Conservation (phyloP, 2,113 vertebrate genomes). For the Tinamus guttatus region DNA sequence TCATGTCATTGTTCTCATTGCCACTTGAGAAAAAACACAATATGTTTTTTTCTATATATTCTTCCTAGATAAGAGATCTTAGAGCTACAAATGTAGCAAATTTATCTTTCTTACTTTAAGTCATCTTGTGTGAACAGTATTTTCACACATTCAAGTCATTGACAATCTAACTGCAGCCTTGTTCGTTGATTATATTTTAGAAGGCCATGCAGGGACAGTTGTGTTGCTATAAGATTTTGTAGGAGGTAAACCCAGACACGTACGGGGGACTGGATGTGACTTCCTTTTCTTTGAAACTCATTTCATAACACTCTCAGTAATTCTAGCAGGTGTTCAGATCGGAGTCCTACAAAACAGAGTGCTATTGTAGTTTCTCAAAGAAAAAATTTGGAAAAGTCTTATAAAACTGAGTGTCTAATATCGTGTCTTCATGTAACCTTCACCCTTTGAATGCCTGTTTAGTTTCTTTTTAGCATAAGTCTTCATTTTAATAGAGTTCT, state of each 20-base stretch:
- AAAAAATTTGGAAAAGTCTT: neutral
- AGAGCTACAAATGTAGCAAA: neutral
- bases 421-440: neutral
- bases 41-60: neutral
- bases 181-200: neutral
- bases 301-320: neutral
- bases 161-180: neutral
- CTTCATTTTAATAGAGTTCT: neutral
- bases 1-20: neutral
- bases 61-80: neutral
- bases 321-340: rapidly evolving
- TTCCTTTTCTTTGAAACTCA: neutral
- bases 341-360: neutral
- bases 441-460: neutral
- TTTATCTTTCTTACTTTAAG: neutral
- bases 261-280: neutral
- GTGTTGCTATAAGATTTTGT: neutral
- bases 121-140: neutral
- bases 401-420: neutral
- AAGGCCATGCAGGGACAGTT: neutral
- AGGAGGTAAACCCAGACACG: neutral
- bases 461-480: neutral
- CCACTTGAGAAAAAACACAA: neutral
- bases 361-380: neutral
- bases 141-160: neutral